Evolutionary conservation across 2,888 invertebrate species (phyloP), one percentile per base, ranked within the genome.

Genomic region (Pelosia muscerda): DNA sequence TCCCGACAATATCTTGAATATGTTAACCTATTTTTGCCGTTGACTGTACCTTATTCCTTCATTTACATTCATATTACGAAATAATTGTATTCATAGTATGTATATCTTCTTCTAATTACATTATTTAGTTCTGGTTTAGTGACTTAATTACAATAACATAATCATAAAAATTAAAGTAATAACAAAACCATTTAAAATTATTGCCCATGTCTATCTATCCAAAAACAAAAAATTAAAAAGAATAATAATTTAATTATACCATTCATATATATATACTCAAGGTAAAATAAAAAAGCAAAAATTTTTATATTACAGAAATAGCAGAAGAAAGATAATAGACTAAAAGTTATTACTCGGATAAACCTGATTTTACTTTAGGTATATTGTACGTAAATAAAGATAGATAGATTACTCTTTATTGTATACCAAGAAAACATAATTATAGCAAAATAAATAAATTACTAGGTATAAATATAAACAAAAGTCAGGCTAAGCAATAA

Each of bases 51-150:
- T 49, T 49, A 49, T 49, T 49, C n/a, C 49, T 49, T 49, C n/a
- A 49, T 49, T 49, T 49, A n/a, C n/a, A 49, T 49, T 49, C 49
- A 49, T 49, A n/a, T 49, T 49, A 49, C 9, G 9, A 49, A 49
- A 49, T 49, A 49, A 49, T 49, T n/a, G 49, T 49, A 49, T 19
- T n/a, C 49, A 49, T n/a, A 9, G 49, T 49, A 49, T 19, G 28
- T 25, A 63, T 58, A 38, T 31, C 9, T 26, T 28, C 59, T 65
- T 31, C 23, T 59, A 38, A 31, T 38, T 56, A 65, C 28, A 34
- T n/a, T 49, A 49, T 49, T 49, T 49, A 49, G 49, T 49, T 49
- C 19, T 49, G 22, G 22, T 28, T 31, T 60, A n/a, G n/a, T 34
- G 38, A 60, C 34, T 31, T 28, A 60, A 60, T 34, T 60, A 22